Evolutionary conservation across 53 echinoderm and acorn worm genomes (phyloP).

Genomic region (Temnopleurus reevesii): DNA sequence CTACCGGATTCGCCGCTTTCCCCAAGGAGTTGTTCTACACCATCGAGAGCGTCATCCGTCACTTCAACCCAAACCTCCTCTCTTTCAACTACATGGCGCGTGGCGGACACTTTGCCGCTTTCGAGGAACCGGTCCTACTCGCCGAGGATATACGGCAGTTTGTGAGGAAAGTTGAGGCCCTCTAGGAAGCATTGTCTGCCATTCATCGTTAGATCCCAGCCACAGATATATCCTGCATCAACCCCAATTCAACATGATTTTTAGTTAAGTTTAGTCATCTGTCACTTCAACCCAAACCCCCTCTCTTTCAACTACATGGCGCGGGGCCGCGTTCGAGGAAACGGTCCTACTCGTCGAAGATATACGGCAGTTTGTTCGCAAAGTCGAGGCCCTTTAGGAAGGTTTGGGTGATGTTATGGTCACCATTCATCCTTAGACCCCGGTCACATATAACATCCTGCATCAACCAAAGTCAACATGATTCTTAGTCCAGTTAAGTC

Average conservation of each 20-base stretch:
- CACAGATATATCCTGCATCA: too few species aligned
- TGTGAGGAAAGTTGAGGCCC: constrained; percentile 78
- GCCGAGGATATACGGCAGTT: constrained; percentile 81
- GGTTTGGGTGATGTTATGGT: too few species aligned
- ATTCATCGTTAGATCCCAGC: too few species aligned
- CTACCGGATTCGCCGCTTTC: constrained; percentile 62
- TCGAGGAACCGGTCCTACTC: constrained; percentile 74
- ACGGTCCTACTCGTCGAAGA: constrained; percentile 72
- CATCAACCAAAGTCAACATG: too few species aligned
- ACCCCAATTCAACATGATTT: too few species aligned
- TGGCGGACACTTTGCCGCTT: constrained; percentile 92
- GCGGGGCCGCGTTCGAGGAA: constrained; percentile 71
- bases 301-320: constrained; percentile 75
- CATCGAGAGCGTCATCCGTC: constrained; percentile 54
- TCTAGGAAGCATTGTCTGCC: not conserved
- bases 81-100: constrained; percentile 72
- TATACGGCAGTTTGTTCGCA: constrained; percentile 79
- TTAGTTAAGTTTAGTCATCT: too few species aligned
- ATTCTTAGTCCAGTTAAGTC: too few species aligned
- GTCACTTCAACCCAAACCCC: constrained; percentile 66
- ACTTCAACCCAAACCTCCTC: constrained; percentile 70
- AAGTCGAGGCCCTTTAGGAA: constrained; percentile 70
- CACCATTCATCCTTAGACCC: too few species aligned
- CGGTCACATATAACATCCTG: too few species aligned
- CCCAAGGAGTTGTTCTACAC: constrained; percentile 53